A percentile compares a stretch with the other conserved stretches of the same genome.
These are phyloP conservation scores for Salvator merianae DNA, from an alignment of 2,113 vertebrate species.

Conservation along the genomic window DNA sequence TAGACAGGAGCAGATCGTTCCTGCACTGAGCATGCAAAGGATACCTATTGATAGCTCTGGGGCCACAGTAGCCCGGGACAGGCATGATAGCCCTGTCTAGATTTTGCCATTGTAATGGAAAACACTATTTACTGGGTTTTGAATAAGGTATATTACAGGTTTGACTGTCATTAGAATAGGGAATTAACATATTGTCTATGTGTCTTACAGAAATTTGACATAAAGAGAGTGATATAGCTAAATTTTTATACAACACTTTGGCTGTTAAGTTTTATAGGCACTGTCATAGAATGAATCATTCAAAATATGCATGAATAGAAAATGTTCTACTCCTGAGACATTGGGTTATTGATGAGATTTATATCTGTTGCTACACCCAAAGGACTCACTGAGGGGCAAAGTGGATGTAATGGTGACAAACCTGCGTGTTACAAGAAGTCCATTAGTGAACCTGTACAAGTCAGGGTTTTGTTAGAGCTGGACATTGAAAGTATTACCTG, in stretches of 20 bases:
- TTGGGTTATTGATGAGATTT: not conserved
- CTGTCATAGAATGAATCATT: constrained; percentile 4
- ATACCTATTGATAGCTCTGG: too few relatives aligned
- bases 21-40: too few relatives aligned
- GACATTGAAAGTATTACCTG: not conserved
- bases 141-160: not conserved
- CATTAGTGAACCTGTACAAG: not conserved
- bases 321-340: not conserved
- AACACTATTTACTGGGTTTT: not conserved
- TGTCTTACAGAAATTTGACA: not conserved
- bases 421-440: not conserved
- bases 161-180: not conserved
- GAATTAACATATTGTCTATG: not conserved
- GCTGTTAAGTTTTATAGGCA: constrained; percentile 16
- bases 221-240: not conserved
- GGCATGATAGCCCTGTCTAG: too few relatives aligned
- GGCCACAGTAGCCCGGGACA: too few relatives aligned
- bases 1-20: too few relatives aligned
- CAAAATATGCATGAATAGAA: constrained; percentile 12
- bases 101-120: not conserved
- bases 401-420: not conserved
- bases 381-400: not conserved
- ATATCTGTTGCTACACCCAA: not conserved
- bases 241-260: not conserved
- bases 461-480: not conserved